phyloP scores from a whole-genome alignment of 30 jellyfish, hydroid and myxozoan genomes.

The Turritopsis rubra region DNA sequence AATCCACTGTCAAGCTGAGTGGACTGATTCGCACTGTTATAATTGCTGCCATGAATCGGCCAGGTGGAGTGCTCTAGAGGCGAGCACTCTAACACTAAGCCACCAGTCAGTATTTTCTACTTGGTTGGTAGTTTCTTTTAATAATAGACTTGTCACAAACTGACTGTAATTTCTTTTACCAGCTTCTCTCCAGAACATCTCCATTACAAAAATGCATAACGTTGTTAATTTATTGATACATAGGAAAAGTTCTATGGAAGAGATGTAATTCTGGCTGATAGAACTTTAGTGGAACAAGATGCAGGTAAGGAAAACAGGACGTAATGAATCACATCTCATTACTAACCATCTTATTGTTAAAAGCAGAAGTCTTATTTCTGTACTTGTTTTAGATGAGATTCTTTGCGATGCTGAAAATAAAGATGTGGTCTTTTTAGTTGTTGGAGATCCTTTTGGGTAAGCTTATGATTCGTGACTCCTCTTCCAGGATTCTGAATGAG shows the following conservation, averaged over 20 bases:
- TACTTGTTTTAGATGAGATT: conserved; percentile 63
- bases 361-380: background rate
- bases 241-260: conserved; percentile 80
- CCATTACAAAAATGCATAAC: background rate
- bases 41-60: too few species aligned
- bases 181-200: background rate
- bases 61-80: too few species aligned
- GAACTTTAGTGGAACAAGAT: conserved; percentile 82
- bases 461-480: too few species aligned
- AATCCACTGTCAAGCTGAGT: too few species aligned
- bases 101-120: background rate
- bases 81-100: too few species aligned
- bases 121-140: background rate
- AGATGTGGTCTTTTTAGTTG: conserved; percentile 84
- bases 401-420: conserved; percentile 39
- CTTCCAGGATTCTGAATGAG: too few species aligned
- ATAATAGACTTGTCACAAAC: too few species aligned
- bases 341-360: background rate
- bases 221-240: background rate
- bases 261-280: conserved; percentile 80
- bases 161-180: too few species aligned
- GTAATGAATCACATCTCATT: too few species aligned
- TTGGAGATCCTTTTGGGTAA: conserved; percentile 96
- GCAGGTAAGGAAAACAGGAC: conserved; percentile 42
- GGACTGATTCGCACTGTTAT: too few species aligned